Conservation (phyloP, 1,140 invertebrate genomes). For the Cyclargus thomasi region DNA sequence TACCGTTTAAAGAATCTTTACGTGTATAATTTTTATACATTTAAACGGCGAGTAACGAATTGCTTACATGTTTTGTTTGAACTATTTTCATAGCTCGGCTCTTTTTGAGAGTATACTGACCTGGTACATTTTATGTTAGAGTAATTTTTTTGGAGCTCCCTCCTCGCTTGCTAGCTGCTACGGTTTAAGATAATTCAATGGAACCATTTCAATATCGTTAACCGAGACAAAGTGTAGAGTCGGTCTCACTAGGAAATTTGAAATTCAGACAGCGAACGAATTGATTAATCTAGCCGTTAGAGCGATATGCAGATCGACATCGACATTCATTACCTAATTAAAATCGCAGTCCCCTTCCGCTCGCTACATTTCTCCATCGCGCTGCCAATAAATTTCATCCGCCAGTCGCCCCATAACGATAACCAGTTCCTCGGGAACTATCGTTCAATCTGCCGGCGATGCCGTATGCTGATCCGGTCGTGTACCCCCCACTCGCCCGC, state of each 20-base stretch:
- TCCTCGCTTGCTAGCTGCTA: no score
- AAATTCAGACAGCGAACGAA: conserved; percentile 54
- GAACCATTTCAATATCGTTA: not conserved
- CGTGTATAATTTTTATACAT: conserved; percentile 64
- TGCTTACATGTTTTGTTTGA: conserved; percentile 18
- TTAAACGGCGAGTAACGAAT: conserved; percentile 38
- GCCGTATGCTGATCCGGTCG: conserved; percentile 72
- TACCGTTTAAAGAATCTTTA: conserved; percentile 63
- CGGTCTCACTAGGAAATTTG: conserved; percentile 31
- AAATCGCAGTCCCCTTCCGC: conserved; percentile 73
- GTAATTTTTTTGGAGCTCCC: not conserved
- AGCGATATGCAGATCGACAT: conserved; percentile 73
- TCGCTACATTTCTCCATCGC: conserved; percentile 72
- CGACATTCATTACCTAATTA: conserved; percentile 75
- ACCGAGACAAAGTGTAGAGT: conserved; percentile 14
- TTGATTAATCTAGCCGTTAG: conserved; percentile 70
- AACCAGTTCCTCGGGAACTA: conserved; percentile 74
- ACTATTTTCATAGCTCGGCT: conserved; percentile 8
- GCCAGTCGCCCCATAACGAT: conserved; percentile 73
- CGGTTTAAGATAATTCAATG: not conserved
- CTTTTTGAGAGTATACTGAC: not conserved
- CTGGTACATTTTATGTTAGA: not conserved
- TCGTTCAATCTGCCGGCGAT: conserved; percentile 74
- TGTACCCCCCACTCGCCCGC: conserved; percentile 59
- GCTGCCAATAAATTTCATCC: conserved; percentile 74